Percentiles rank a stretch among this genome's conserved stretches.
Evolutionary conservation across 2,113 vertebrate genomes (phyloP).

Genomic region (Brachyhypopomus occidentalis): DNA sequence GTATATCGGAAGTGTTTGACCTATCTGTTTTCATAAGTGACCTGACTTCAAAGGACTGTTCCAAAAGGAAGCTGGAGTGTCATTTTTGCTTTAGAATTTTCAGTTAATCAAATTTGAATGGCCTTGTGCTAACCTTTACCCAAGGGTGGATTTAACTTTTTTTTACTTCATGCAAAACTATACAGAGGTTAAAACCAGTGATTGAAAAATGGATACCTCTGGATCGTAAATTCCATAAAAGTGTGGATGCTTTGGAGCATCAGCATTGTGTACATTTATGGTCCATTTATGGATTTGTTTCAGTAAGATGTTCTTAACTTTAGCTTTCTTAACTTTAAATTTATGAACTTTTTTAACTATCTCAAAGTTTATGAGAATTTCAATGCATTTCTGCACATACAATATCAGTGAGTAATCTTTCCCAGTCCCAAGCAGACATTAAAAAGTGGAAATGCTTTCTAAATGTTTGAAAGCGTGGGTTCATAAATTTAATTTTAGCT

Average conservation of each 20-base stretch:
- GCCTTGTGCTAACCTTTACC: not conserved
- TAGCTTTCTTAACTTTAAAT: too few species aligned
- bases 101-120: not conserved
- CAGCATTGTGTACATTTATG: not conserved
- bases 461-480: too few species aligned
- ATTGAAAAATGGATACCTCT: not conserved
- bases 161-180: not conserved
- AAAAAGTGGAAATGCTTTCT: too few species aligned
- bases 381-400: too few species aligned
- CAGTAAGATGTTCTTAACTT: not conserved
- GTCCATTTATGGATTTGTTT: not conserved
- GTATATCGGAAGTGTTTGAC: slow-evolving; percentile 10
- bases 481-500: too few species aligned
- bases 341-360: too few species aligned
- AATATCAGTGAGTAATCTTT: too few species aligned
- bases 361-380: too few species aligned
- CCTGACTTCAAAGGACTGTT: slow-evolving; percentile 10
- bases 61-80: not conserved
- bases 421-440: too few species aligned
- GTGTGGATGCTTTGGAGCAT: not conserved
- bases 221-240: not conserved
- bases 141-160: not conserved
- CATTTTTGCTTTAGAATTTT: not conserved
- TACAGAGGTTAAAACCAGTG: not conserved
- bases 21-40: slow-evolving; percentile 12